A percentile compares a stretch with the other conserved stretches of the same genome.
These are phyloP conservation scores for Murina feae DNA, from an alignment of 2,113 vertebrate species.

Conservation along the genomic window DNA sequence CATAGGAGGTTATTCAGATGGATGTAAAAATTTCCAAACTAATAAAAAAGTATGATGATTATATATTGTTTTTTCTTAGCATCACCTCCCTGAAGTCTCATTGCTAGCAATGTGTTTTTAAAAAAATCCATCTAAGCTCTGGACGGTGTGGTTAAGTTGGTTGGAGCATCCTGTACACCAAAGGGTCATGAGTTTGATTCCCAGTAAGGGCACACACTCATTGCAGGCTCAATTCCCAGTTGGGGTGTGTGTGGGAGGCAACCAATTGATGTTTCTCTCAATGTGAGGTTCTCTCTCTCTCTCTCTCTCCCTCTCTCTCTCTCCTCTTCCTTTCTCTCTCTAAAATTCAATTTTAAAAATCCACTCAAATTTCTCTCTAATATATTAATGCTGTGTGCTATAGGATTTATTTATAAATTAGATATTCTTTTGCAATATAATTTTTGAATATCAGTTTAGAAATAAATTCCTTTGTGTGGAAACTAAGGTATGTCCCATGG, in stretches of 20 bases:
- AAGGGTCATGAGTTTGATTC: background rate
- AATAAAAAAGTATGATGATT: background rate
- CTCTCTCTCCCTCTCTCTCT: too few species aligned
- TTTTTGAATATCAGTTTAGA: slow-evolving; percentile 33
- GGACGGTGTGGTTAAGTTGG: background rate
- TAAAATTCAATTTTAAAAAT: background rate
- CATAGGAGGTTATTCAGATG: background rate
- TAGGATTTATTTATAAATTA: background rate
- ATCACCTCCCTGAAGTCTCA: background rate
- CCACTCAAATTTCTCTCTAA: background rate
- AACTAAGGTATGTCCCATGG: background rate
- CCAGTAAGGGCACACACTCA: background rate
- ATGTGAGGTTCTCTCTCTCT: too few species aligned
- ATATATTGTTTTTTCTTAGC: background rate
- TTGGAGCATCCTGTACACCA: background rate
- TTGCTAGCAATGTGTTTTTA: background rate
- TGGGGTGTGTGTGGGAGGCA: background rate
- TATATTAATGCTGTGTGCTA: background rate
- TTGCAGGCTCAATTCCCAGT: background rate
- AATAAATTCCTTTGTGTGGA: slow-evolving; percentile 37
- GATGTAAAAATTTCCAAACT: background rate
- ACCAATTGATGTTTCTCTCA: background rate
- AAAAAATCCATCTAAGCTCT: background rate
- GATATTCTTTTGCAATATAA: slow-evolving; percentile 25
- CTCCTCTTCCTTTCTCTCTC: background rate